Percentiles rank a stretch among this genome's conserved stretches.
These are phyloP conservation scores for Cylloceria caligata DNA, from an alignment of 2,888 invertebrate species.

Conservation along the genomic window DNA sequence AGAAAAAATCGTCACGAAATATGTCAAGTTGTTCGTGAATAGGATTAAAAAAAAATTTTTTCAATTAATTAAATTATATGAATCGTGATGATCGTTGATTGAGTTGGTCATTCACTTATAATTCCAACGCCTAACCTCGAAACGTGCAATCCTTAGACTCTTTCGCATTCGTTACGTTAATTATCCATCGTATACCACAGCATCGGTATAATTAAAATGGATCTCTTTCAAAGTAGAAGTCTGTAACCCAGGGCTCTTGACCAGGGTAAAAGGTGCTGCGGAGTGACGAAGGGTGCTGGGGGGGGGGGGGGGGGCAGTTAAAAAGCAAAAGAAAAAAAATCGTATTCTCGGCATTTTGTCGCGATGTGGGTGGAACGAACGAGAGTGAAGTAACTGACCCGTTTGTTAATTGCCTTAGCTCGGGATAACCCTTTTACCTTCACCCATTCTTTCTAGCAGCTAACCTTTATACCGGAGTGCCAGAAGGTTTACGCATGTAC, in stretches of 20 bases:
- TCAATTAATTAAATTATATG: not conserved
- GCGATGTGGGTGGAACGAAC: slow-evolving; percentile 28
- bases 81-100: slow-evolving; percentile 7
- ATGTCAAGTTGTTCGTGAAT: no score
- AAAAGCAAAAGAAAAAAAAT: slow-evolving; percentile 20
- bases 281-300: slow-evolving; percentile 4
- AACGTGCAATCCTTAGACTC: slow-evolving; percentile 1
- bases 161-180: slow-evolving; percentile 35
- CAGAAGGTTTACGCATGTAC: not conserved
- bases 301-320: not conserved
- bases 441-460: slow-evolving; percentile 5
- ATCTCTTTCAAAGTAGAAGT: slow-evolving; percentile 36
- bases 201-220: slow-evolving; percentile 40
- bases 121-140: not conserved
- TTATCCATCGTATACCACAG: slow-evolving; percentile 25
- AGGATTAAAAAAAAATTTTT: no score
- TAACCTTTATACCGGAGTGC: not conserved
- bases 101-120: slow-evolving; percentile 23
- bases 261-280: slow-evolving; percentile 25
- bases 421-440: slow-evolving; percentile 38
- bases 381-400: slow-evolving; percentile 41
- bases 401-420: slow-evolving; percentile 42
- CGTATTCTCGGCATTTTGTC: slow-evolving; percentile 17
- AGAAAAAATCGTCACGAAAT: no score
- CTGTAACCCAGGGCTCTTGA: slow-evolving; percentile 14